These are phyloP conservation scores for Macrosiphum euphorbiae DNA, from an alignment of 2,888 invertebrate species.

Conservation along the genomic window DNA sequence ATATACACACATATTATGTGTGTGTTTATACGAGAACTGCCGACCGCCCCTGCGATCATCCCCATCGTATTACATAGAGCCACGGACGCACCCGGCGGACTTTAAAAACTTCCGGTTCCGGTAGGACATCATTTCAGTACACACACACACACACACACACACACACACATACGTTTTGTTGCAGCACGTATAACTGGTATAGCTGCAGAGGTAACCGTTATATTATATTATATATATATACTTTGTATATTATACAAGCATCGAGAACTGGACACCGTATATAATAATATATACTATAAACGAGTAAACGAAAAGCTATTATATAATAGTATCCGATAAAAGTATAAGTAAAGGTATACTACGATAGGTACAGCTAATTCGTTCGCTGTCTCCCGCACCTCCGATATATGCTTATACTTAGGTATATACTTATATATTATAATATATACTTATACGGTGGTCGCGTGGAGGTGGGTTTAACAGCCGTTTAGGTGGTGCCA, in stretches of 20 bases:
- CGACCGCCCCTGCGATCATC: not conserved
- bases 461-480: not conserved
- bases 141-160: not conserved
- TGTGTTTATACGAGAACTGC: not conserved
- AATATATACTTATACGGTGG: no score
- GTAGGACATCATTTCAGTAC: conserved; percentile 44
- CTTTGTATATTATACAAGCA: not conserved
- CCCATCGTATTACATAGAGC: not conserved
- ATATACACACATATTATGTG: not conserved
- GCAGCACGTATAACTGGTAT: not conserved
- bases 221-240: not conserved
- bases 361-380: no score
- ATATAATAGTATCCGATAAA: not conserved
- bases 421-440: no score
- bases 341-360: no score
- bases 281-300: not conserved
- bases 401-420: not conserved
- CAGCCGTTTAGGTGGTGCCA: not conserved
- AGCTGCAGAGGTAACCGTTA: not conserved
- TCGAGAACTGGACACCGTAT: not conserved
- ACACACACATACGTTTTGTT: conserved; percentile 39
- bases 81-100: conserved; percentile 26
- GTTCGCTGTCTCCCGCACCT: no score
- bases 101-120: conserved; percentile 64
- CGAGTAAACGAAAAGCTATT: not conserved